Conservation (phyloP, 2,797 vertebrate species). For the Pangasius mekongensis region DNA sequence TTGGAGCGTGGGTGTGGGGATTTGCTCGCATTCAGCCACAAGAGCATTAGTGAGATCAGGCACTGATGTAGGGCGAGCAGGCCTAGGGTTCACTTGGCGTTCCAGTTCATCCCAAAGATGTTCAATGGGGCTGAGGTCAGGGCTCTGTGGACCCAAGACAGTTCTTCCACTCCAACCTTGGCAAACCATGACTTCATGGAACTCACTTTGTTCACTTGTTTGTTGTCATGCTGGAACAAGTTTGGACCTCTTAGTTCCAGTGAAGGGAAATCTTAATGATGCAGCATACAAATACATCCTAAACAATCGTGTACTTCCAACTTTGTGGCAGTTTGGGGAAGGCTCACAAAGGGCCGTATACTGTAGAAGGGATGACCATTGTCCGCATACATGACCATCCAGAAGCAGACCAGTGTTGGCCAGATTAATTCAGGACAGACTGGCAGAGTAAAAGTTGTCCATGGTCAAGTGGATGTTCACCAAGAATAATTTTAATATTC, state of each 20-base stretch:
- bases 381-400: neutral
- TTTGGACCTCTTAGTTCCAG: neutral
- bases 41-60: neutral
- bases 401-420: neutral
- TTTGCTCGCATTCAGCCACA: neutral
- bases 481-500: neutral
- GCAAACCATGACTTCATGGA: no score
- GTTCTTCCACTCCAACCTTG: neutral
- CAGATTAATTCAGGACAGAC: neutral
- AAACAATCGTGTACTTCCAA: neutral
- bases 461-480: neutral
- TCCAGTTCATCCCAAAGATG: neutral
- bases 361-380: neutral
- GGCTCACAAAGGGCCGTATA: neutral
- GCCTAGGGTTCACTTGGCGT: neutral
- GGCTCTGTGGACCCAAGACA: neutral
- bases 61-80: neutral
- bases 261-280: neutral
- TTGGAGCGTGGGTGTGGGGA: neutral
- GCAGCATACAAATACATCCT: neutral
- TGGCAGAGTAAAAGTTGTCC: neutral
- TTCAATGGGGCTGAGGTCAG: neutral
- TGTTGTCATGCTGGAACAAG: neutral
- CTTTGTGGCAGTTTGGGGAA: neutral
- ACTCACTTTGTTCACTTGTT: neutral